Base-by-base conservation (phyloP, 2,113 vertebrate genomes). In the Athene cunicularia region DNA sequence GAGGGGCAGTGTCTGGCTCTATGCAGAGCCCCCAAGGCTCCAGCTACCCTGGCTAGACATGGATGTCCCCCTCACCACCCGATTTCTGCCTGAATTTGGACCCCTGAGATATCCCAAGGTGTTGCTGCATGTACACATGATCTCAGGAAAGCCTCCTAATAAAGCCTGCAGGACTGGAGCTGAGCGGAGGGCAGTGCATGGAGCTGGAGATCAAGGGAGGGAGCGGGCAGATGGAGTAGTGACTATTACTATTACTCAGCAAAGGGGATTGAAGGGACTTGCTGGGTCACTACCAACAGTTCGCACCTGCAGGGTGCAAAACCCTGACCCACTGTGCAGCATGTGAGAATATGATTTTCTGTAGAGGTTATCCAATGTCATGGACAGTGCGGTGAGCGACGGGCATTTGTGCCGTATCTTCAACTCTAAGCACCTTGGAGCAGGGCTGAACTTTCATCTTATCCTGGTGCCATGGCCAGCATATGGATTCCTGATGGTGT, bases 151-250 rank as follows among this genome's bases (percentile, higher is more conserved):
- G 27, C 37, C n/a, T 67, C n/a, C 67, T 45, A 49, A 12, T 27
- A 11, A 53, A 17, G 6, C 35, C 35, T 41, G 33, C 43, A 22
- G n/a, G 2, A 2, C 28, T 8, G 56, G 45, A 81, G 49, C 15
- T 0, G 0, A 33, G 53, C 50, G 77, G 45, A 52, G 26, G 50
- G 64, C 52, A 22, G 16, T 2, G 19, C 35, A 12, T 1, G 5
- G 72, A 49, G 55, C 53, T 67, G 52, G n/a, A 71, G 17, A 41
- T 37, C 0, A 1, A 52, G 63, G 56, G 17, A 49, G 20, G 16
- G 32, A 39, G 39, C 39, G 39, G 19, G 12, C 28, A 58, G 58
- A 59, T 28, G 12, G 50, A 49, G 23, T 8, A 23, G 30, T 39
- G 45, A 6, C 43, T 8, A 14, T 17, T 22, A 12, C 33, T 53